Percentiles rank a stretch among this genome's conserved stretches.
These are phyloP conservation scores for Spinus pinus DNA, from an alignment of 2,797 vertebrate genomes.

Conservation along the genomic window DNA sequence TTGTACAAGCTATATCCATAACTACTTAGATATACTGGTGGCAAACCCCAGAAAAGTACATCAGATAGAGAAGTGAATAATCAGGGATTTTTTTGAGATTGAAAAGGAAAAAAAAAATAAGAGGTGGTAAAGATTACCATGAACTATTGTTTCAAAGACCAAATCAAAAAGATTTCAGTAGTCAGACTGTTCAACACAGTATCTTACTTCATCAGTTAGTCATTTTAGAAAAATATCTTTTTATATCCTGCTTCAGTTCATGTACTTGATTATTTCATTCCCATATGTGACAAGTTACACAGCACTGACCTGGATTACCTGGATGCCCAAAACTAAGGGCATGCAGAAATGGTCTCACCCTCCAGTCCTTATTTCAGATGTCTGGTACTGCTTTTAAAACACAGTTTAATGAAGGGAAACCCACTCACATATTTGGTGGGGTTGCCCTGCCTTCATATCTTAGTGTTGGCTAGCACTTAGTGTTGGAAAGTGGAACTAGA, in stretches of 20 bases:
- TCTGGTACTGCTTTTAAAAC: background rate
- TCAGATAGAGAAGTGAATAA: background rate
- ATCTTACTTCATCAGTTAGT: background rate
- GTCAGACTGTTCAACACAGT: background rate
- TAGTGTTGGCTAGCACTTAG: background rate
- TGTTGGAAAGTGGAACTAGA: background rate
- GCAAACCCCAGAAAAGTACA: background rate
- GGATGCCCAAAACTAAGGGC: background rate
- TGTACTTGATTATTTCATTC: background rate
- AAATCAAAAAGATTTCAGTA: background rate
- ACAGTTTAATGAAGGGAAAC: background rate
- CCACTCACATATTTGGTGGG: background rate
- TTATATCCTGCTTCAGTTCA: background rate
- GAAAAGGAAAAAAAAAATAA: background rate
- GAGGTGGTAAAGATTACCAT: background rate
- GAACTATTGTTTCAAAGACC: background rate
- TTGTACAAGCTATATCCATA: background rate
- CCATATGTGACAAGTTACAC: rapidly evolving
- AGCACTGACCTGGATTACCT: background rate
- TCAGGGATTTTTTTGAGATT: background rate
- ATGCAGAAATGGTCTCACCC: background rate
- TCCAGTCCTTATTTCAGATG: background rate
- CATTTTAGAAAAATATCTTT: background rate
- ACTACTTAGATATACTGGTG: background rate
- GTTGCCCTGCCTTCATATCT: background rate